Base-by-base conservation (phyloP, 1,140 invertebrate genomes). In the Drosophila parvula region DNA sequence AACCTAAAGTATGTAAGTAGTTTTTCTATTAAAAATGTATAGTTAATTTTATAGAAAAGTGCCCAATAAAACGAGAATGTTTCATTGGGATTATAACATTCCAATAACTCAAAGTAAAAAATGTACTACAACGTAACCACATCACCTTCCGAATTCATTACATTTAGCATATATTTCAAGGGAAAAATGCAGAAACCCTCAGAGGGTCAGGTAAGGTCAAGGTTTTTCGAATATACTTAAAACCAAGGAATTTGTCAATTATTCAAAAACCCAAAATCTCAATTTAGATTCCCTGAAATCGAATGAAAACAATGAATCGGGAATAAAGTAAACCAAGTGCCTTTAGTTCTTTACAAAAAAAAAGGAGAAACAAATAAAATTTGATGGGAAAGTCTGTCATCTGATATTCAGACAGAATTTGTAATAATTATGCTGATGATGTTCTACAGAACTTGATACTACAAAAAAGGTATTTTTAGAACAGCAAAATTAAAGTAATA, bases 221-320 rank as follows among this genome's bases (percentile, higher is more conserved):
- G 50, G 50, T 22, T 53, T 36, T 40, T 53, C 5, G 11, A 36
- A 36, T 53, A 36, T 36, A 36, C 16, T 22, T 36, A 36, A 36
- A 36, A 34, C 32, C 4, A 14, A 36, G 50, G 50, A 53, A 53
- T 36, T 53, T 36, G 50, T 4, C 4, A 16, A 22, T 22, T 53
- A 53, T 53, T 36, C 50, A 53, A 22, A 22, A 9, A 9, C 12
- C 12, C 7, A 36, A 34, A 36, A 36, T 53, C 50, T 36, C 50
- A 53, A 36, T 53, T 36, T 22, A 36, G 16, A 36, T 53, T 53
- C 32, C 50, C 22, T 36, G 50, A 36, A 53, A 14, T 53, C 9
- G 3, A 53, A 36, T 53, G 16, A 4, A 53, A 36, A 22, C 50
- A 22, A 36, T 36, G 11, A 53, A 36, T 53, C 12, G 50, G 50